phyloP scores from a whole-genome alignment of 2,888 invertebrate species.

The Caenorhabditis macrosperma region DNA sequence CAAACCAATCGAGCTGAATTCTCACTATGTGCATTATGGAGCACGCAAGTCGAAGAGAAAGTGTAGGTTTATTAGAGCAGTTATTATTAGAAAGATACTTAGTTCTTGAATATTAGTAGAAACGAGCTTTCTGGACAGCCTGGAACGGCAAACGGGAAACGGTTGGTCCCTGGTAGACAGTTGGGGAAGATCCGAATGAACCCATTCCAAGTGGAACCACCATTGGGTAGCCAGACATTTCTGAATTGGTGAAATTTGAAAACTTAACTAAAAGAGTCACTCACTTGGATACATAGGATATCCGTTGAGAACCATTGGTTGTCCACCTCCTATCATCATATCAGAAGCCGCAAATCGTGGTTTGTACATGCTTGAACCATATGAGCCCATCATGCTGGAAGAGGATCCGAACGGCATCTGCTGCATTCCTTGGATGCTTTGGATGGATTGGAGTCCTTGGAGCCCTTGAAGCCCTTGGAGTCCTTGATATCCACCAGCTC shows the following conservation, averaged over 20 bases:
- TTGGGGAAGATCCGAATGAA: conserved; percentile 41
- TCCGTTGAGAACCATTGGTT: conserved; percentile 45
- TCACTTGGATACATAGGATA: conserved; percentile 59
- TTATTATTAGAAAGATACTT: conserved; percentile 21
- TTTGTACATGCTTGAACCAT: conserved; percentile 45
- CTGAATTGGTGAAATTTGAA: not conserved
- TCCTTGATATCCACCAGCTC: conserved; percentile 8
- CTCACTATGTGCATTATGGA: conserved; percentile 75
- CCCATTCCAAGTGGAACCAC: conserved; percentile 42
- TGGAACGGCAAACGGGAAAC: conserved; percentile 51
- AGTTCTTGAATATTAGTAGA: conserved; percentile 11
- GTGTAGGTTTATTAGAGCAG: conserved; percentile 58
- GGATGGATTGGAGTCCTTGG: conserved; percentile 11
- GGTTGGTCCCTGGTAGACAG: conserved; percentile 53
- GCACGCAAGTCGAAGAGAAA: conserved; percentile 65
- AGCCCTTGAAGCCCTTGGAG: not conserved
- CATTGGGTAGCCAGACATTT: conserved; percentile 46
- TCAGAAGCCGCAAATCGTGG: conserved; percentile 45
- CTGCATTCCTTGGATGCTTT: conserved; percentile 21
- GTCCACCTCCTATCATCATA: conserved; percentile 33
- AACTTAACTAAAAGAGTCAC: not conserved
- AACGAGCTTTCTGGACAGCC: conserved; percentile 39
- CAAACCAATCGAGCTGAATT: conserved; percentile 59
- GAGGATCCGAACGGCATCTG: conserved; percentile 35
- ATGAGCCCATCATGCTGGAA: conserved; percentile 34